Conservation (phyloP, 2,888 invertebrate species). For the Ophioninae sp. region DNA sequence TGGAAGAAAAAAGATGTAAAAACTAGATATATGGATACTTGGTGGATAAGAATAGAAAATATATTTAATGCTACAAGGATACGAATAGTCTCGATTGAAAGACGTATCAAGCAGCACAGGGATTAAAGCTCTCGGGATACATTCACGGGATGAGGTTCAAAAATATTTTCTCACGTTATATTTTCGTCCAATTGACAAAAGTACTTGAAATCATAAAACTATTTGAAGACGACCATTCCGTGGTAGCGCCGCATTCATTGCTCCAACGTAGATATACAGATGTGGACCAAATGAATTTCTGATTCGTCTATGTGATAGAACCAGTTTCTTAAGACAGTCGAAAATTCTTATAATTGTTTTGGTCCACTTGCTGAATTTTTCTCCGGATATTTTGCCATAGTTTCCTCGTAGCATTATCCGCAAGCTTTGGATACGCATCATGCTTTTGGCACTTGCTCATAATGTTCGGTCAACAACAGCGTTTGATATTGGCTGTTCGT, state of each 20-base stretch:
- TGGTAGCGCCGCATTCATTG: too few species aligned
- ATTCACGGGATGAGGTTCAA: neutral
- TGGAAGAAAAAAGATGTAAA: conserved; percentile 9
- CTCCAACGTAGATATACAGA: neutral
- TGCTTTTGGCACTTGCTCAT: neutral
- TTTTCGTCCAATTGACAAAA: neutral
- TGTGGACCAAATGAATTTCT: neutral
- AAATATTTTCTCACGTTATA: neutral
- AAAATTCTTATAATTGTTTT: neutral
- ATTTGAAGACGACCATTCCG: neutral
- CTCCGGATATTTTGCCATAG: neutral
- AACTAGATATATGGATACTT: conserved; percentile 1
- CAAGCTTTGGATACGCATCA: neutral
- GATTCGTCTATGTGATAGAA: neutral
- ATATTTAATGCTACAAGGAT: neutral
- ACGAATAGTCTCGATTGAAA: neutral
- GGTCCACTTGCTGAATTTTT: neutral
- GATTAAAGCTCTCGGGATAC: neutral
- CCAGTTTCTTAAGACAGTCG: neutral
- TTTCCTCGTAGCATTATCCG: neutral
- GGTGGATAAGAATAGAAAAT: conserved; percentile 4
- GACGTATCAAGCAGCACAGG: neutral
- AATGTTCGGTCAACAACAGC: too few species aligned
- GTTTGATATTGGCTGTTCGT: neutral
- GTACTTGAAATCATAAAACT: neutral